A percentile compares a stretch with the other conserved stretches of the same genome.
phyloP scores from a whole-genome alignment of 2,888 invertebrate species.

The Apomyelois bistriatella region DNA sequence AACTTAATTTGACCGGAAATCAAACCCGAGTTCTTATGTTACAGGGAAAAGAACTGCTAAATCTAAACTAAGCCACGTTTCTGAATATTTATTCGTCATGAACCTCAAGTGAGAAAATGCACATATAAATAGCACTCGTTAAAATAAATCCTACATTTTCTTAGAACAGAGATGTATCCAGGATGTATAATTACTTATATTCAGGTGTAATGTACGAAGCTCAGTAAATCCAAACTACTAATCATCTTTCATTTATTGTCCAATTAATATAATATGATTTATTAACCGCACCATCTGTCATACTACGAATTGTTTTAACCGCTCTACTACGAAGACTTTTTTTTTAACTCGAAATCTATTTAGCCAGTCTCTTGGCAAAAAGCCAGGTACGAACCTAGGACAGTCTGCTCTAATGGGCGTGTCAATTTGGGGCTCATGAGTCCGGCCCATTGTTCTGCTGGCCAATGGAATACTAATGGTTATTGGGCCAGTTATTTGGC shows the following conservation, averaged over 20 bases:
- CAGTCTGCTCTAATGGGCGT: background rate
- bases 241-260: background rate
- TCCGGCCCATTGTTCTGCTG: constrained; percentile 2
- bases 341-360: background rate
- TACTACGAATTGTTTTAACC: background rate
- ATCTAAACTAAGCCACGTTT: no score
- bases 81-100: no score
- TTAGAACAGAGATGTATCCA: background rate
- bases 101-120: no score
- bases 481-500: background rate
- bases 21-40: no score
- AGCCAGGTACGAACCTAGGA: constrained; percentile 1
- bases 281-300: background rate
- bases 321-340: background rate
- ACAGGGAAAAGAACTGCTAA: no score
- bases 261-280: constrained; percentile 5
- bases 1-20: no score
- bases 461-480: constrained; percentile 1
- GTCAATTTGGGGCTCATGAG: background rate
- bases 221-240: background rate
- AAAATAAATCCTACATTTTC: no score
- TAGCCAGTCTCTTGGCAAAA: background rate
- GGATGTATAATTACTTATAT: background rate
- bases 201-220: background rate
- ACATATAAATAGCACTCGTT: no score